Evolutionary conservation across 2,888 invertebrate genomes (phyloP).

Genomic region (Rugalucina vietnamica): DNA sequence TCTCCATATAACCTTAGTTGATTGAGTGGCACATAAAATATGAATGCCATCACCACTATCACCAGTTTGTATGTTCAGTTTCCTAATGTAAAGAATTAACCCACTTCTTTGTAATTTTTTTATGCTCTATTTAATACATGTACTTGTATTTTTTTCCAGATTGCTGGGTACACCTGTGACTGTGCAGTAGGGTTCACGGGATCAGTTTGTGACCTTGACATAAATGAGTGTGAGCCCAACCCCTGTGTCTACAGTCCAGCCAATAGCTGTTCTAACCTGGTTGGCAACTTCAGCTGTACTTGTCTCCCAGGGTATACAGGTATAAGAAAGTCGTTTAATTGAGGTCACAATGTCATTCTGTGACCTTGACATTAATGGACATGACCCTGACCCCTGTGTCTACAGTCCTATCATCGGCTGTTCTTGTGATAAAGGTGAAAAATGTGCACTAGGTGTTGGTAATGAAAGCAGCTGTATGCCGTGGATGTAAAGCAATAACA

Average conservation of each 20-base stretch:
- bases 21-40: no score
- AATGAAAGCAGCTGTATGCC: no score
- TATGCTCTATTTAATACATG: no score
- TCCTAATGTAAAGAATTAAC: no score
- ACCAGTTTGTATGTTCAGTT: no score
- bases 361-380: constrained; percentile 67
- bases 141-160: constrained; percentile 58
- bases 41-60: no score
- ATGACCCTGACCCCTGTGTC: constrained; percentile 60
- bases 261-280: background rate
- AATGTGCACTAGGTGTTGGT: no score
- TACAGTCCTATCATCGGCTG: constrained; percentile 15
- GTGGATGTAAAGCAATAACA: no score
- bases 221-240: constrained; percentile 66
- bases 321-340: constrained; percentile 71
- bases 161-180: constrained; percentile 88
- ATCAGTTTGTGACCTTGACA: constrained; percentile 87
- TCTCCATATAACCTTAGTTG: no score
- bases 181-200: constrained; percentile 93
- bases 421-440: background rate
- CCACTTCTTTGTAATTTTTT: no score
- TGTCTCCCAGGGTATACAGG: constrained; percentile 65
- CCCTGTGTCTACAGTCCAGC: constrained; percentile 55
- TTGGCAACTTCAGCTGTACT: constrained; percentile 40
- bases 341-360: no score